Evolutionary conservation across 2,113 vertebrate genomes (phyloP), one percentile per base, ranked within the genome.

Genomic region (Charadrius vociferus): DNA sequence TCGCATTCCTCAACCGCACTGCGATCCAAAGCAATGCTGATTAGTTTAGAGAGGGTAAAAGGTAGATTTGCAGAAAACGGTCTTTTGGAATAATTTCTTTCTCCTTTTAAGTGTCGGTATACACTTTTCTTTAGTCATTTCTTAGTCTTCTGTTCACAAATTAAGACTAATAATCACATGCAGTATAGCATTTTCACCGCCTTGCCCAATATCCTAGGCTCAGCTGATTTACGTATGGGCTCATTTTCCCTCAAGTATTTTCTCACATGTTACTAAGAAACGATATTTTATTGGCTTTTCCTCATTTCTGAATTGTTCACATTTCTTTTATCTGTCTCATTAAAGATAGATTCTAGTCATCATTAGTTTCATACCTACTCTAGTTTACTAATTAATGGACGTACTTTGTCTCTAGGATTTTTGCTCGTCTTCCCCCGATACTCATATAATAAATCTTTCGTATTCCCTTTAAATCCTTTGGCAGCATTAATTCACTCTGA

Each of bases 351-450:
- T 86, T 95, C 52, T 29, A 47, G 82, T 43, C 45, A 82, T 90
- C 58, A 72, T 75, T 92, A 82, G 66, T 90, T 96, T 94, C 94
- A 74, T 86, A 66, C n/a, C 39, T 37, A 80, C 7, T 47, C 49
- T 71, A 36, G 52, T 79, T 97, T 96, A 87, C 83, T 97, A 95
- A 96, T 96, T 95, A 95, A 90, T 53, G 45, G 73, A 62, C 62
- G 49, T 27, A 78, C 36, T 30, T n/a, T 61, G 82, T 94, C 50
- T 70, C 72, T 67, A 65, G 61, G 65, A 89, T 71, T 94, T 90
- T 66, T 70, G 26, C 66, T 89, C 56, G 23, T 83, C 83, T 94
- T 95, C 45, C 73, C 80, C n/a, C 0, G 0, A 36, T 70, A 75
- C 47, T 47, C 29, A 26, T 32, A 47, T 34, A 89, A 63, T 55